Evolutionary conservation across 2,113 vertebrate genomes (phyloP).

Genomic region (Cercocebus atys): DNA sequence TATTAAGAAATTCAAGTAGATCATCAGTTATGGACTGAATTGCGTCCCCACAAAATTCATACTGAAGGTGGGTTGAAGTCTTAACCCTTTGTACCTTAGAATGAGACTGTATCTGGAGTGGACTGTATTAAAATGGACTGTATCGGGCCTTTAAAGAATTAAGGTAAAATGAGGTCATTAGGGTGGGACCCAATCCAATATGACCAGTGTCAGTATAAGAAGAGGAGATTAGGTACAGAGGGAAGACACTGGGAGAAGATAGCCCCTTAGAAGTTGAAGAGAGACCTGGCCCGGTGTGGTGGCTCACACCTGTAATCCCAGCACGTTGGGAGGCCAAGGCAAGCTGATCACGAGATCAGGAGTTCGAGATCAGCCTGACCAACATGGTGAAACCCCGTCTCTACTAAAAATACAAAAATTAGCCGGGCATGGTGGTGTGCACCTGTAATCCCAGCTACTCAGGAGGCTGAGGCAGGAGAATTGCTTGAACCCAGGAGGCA

Average conservation of each 20-base stretch:
- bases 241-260: not conserved
- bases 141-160: constrained; percentile 15
- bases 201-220: not conserved
- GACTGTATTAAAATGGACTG: not conserved
- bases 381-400: too few relatives aligned
- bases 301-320: too few relatives aligned
- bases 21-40: not conserved
- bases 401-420: too few relatives aligned
- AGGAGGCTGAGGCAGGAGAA: too few relatives aligned
- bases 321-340: too few relatives aligned
- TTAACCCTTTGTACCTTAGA: not conserved
- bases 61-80: not conserved
- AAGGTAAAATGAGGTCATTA: constrained; percentile 6
- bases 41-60: not conserved
- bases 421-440: too few relatives aligned
- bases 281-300: not conserved
- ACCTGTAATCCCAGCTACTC: too few relatives aligned
- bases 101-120: not conserved
- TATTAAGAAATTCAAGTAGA: constrained; percentile 8
- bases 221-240: not conserved
- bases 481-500: too few relatives aligned
- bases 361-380: too few relatives aligned
- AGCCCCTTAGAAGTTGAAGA: not conserved
- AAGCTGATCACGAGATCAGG: too few relatives aligned
- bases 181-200: not conserved